phyloP scores from a whole-genome alignment of 2,113 vertebrate species.

The Corythoichthys intestinalis region DNA sequence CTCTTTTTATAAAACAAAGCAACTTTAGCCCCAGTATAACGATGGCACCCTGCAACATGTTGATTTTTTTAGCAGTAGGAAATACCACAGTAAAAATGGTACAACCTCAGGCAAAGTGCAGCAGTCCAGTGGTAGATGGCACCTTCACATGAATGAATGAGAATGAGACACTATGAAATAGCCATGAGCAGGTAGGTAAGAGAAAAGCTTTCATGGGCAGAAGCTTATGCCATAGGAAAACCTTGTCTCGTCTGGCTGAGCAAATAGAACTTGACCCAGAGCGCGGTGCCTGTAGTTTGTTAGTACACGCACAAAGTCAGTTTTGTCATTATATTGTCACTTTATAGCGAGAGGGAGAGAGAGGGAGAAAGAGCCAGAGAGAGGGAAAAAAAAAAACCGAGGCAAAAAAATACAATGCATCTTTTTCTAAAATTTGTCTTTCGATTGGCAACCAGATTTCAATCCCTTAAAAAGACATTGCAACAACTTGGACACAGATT shows the following conservation, averaged over 20 bases:
- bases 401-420: neutral
- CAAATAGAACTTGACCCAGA: slow-evolving; percentile 65
- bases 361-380: neutral
- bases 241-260: slow-evolving; percentile 55
- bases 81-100: slow-evolving; percentile 47
- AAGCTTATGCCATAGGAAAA: slow-evolving; percentile 42
- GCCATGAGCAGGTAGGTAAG: slow-evolving; percentile 33
- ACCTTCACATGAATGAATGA: slow-evolving; percentile 17
- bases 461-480: neutral
- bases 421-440: neutral
- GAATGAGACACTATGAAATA: slow-evolving; percentile 18
- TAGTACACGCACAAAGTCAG: too few relatives aligned
- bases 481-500: slow-evolving; percentile 2
- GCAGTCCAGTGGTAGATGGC: slow-evolving; percentile 35
- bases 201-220: slow-evolving; percentile 25
- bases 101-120: slow-evolving; percentile 43
- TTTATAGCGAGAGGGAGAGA: neutral
- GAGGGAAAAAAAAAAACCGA: neutral
- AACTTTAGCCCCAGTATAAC: slow-evolving; percentile 22
- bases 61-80: slow-evolving; percentile 62
- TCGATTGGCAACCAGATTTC: neutral
- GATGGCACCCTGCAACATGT: slow-evolving; percentile 40
- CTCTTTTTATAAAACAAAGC: slow-evolving; percentile 32
- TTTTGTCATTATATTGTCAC: neutral
- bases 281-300: slow-evolving; percentile 52